Conservation (phyloP, 2,797 vertebrate genomes). For the Rousettus madagascariensis region DNA sequence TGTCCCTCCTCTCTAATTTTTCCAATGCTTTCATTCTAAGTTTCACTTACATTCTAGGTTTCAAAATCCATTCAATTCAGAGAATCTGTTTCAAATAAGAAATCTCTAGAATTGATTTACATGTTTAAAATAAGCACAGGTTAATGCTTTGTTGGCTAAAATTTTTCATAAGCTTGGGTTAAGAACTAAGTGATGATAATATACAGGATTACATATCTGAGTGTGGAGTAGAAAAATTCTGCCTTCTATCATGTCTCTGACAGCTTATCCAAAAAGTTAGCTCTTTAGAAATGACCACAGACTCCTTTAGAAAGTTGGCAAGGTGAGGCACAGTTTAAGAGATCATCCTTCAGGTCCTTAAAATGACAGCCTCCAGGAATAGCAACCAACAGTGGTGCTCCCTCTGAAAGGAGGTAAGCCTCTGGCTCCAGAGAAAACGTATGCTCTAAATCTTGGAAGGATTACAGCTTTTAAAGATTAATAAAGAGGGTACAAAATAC, state of each 20-base stretch:
- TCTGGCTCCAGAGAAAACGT: not conserved
- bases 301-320: not conserved
- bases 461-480: not conserved
- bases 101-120: not conserved
- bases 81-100: not conserved
- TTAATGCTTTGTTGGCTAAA: not conserved
- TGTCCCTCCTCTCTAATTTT: not conserved
- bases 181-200: not conserved
- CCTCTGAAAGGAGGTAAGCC: not conserved
- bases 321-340: not conserved
- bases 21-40: not conserved
- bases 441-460: not conserved
- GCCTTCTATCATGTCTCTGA: not conserved
- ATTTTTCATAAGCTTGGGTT: not conserved
- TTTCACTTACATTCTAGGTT: not conserved
- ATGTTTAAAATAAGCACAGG: not conserved
- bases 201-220: not conserved
- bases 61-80: not conserved
- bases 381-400: not conserved
- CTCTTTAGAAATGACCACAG: not conserved
- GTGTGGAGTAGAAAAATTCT: not conserved
- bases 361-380: not conserved
- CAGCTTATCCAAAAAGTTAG: not conserved
- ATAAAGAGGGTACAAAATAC: not conserved
- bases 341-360: not conserved